A percentile compares a stretch with the other conserved stretches of the same genome.
Conservation (phyloP, 2,113 vertebrate genomes). For the Pionites leucogaster region DNA sequence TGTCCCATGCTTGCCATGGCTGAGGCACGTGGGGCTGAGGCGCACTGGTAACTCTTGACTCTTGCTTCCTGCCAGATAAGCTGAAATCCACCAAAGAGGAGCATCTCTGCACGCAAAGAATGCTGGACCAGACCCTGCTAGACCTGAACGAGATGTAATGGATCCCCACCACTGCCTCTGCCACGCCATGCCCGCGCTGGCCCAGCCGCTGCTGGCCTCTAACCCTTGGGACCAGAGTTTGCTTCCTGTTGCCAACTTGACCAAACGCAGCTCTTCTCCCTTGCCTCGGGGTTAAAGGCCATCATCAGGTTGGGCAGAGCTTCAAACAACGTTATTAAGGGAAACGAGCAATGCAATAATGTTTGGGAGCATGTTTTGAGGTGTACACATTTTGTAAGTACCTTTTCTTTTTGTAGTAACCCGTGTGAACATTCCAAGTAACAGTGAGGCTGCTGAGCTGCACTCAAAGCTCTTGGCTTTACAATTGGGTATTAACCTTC, state of each 20-base stretch:
- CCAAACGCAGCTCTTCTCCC: conserved; percentile 22
- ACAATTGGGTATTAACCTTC: neutral
- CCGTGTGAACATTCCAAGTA: conserved; percentile 64
- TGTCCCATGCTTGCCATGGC: neutral
- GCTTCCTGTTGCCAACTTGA: conserved; percentile 37
- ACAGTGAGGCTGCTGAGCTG: conserved; percentile 24
- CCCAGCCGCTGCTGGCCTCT: conserved; percentile 65
- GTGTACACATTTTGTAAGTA: conserved; percentile 69
- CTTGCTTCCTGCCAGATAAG: conserved; percentile 79
- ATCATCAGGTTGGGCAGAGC: conserved; percentile 49
- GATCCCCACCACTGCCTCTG: conserved; percentile 1
- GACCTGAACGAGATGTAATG: conserved; percentile 91
- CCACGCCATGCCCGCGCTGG: conserved; percentile 20
- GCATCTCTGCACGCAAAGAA: conserved; percentile 88
- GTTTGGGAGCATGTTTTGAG: conserved; percentile 67
- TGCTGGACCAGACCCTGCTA: conserved; percentile 91
- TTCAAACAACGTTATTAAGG: conserved; percentile 66
- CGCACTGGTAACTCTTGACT: neutral
- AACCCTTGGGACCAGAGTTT: conserved; percentile 40
- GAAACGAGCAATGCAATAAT: conserved; percentile 68
- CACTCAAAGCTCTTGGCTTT: conserved; percentile 7
- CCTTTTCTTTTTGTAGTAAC: conserved; percentile 54
- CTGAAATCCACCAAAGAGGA: conserved; percentile 89
- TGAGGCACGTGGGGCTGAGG: rapidly evolving
- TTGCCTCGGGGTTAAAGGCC: conserved; percentile 45